These are phyloP conservation scores for Sebastes minor DNA, from an alignment of 2,797 vertebrate species.

Conservation along the genomic window DNA sequence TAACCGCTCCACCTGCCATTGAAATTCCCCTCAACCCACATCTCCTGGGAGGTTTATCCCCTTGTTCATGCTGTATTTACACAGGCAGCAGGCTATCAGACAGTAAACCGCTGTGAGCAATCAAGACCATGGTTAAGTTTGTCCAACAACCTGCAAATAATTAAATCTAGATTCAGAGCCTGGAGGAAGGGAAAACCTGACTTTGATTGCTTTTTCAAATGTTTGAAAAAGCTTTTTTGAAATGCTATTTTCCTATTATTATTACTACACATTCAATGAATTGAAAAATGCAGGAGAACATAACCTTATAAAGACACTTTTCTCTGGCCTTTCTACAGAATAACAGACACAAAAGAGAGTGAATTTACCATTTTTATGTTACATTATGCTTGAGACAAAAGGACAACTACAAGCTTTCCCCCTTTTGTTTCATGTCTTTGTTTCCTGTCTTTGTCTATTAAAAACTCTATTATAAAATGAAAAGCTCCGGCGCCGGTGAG, in stretches of 20 bases:
- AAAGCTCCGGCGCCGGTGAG: not conserved
- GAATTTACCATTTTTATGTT: slow-evolving; percentile 13
- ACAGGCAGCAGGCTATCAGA: slow-evolving; percentile 47
- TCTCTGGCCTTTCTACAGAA: slow-evolving; percentile 10
- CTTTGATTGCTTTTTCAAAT: slow-evolving; percentile 41
- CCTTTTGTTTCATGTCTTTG: slow-evolving; percentile 34
- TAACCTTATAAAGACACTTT: slow-evolving; percentile 7
- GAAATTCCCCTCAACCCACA: slow-evolving; percentile 51
- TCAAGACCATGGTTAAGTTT: slow-evolving; percentile 39
- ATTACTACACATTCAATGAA: not conserved
- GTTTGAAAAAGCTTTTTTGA: slow-evolving; percentile 22
- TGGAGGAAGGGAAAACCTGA: not conserved
- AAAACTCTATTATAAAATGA: slow-evolving; percentile 48
- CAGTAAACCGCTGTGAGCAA: slow-evolving; percentile 40
- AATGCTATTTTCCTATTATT: slow-evolving; percentile 1
- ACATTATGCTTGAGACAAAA: slow-evolving; percentile 38
- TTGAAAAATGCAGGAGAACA: not conserved
- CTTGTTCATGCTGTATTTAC: slow-evolving; percentile 60
- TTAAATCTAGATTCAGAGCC: slow-evolving; percentile 29
- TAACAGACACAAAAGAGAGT: slow-evolving; percentile 16
- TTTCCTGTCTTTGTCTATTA: slow-evolving; percentile 25
- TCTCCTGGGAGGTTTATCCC: slow-evolving; percentile 46
- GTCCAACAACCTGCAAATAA: slow-evolving; percentile 34
- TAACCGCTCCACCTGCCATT: slow-evolving; percentile 42
- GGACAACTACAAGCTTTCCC: not conserved